These are phyloP conservation scores for Vespertilio murinus DNA, from an alignment of 2,797 vertebrate genomes.

Conservation along the genomic window DNA sequence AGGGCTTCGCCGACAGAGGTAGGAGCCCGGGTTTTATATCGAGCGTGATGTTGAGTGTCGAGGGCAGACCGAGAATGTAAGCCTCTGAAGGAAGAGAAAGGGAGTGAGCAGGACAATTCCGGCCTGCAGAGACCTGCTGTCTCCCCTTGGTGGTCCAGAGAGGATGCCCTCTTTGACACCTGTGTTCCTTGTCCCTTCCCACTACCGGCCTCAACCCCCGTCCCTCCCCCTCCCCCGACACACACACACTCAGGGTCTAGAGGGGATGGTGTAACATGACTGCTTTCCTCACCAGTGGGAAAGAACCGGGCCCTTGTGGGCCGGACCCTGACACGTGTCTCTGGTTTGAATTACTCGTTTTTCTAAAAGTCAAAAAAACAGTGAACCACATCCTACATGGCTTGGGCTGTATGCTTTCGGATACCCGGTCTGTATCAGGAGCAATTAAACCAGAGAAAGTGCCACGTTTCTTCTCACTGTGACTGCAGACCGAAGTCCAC, in stretches of 20 bases:
- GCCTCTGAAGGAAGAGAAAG: constrained; percentile 65
- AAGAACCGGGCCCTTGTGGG: not conserved
- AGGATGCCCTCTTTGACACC: not conserved
- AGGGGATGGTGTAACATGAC: not conserved
- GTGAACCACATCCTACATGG: not conserved
- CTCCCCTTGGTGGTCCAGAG: not conserved
- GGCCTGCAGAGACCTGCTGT: not conserved
- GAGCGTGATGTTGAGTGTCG: constrained; percentile 64
- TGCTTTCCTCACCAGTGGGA: no score
- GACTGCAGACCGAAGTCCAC: not conserved
- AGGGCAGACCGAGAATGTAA: constrained; percentile 69
- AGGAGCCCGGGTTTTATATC: constrained; percentile 47
- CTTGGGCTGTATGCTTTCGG: not conserved
- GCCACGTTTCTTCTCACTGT: not conserved
- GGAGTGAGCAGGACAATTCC: not conserved
- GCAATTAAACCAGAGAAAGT: not conserved
- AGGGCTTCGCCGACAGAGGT: not conserved
- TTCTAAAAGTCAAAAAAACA: not conserved
- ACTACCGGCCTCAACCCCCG: no score
- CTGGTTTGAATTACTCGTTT: not conserved
- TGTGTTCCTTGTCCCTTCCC: not conserved
- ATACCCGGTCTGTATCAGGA: not conserved
- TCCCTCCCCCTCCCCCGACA: not conserved
- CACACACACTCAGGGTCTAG: not conserved
- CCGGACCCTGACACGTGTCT: not conserved